Conservation (phyloP, 2,888 invertebrate genomes). For the Hartigia nigra region DNA sequence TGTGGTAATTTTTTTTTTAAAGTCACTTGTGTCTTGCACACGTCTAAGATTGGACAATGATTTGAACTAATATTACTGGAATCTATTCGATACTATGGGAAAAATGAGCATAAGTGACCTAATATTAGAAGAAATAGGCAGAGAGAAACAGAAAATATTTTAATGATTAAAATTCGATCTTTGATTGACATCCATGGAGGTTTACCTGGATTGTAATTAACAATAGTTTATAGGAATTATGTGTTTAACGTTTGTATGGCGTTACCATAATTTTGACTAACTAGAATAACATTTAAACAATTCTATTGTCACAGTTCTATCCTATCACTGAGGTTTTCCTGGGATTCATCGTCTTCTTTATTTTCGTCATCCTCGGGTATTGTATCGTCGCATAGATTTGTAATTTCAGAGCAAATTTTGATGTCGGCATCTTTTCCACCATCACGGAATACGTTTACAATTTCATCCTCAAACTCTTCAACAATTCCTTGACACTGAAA, state of each 20-base stretch:
- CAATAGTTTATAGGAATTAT: not conserved
- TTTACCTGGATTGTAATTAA: not conserved
- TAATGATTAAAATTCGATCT: not conserved
- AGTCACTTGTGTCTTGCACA: no score
- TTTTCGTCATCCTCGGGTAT: conserved; percentile 61
- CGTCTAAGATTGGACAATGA: not conserved
- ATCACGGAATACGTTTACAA: conserved; percentile 72
- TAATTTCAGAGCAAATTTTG: conserved; percentile 68
- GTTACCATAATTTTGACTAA: not conserved
- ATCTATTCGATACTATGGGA: not conserved
- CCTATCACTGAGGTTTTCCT: conserved; percentile 40
- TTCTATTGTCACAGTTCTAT: conserved; percentile 29
- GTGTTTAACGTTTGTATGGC: not conserved
- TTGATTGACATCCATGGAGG: not conserved
- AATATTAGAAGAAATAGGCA: not conserved
- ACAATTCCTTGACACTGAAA: conserved; percentile 79
- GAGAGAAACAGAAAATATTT: not conserved
- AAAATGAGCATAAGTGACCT: not conserved
- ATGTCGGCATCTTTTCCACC: conserved; percentile 65
- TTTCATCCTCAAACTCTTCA: conserved; percentile 77
- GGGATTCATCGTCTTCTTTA: conserved; percentile 54
- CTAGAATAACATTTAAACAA: not conserved
- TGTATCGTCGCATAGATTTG: conserved; percentile 67
- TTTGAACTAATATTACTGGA: not conserved
- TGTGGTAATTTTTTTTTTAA: not conserved